Evolutionary conservation across 35 echinoderm and acorn worm species (phyloP).

Genomic region (Apostichopus parvimensis): DNA sequence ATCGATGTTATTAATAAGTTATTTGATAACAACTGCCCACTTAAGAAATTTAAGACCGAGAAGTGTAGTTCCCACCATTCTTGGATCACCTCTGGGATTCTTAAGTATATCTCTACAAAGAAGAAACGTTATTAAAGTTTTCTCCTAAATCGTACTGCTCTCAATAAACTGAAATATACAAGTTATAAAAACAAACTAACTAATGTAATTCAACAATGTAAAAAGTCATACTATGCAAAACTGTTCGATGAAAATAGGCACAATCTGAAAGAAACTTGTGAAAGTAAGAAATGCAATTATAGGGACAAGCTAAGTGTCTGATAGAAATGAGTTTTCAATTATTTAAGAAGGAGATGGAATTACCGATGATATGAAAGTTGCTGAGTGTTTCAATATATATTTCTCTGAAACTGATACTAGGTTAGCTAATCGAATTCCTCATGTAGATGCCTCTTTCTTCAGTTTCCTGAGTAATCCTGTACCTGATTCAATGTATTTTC

Average conservation of each 20-base stretch:
- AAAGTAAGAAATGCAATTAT: neutral
- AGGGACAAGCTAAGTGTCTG: too few relatives aligned
- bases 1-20: slow-evolving; percentile 9
- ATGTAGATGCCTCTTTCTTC: neutral
- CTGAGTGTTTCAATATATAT: neutral
- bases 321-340: neutral
- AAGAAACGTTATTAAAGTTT: neutral
- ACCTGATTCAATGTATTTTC: neutral
- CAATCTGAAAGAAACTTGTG: slow-evolving; percentile 19
- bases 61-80: neutral
- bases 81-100: neutral
- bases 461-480: neutral
- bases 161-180: neutral
- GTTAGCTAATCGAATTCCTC: neutral
- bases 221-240: neutral
- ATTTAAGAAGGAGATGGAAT: neutral
- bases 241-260: neutral
- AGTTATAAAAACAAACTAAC: neutral
- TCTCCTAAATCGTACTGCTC: neutral
- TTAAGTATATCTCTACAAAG: neutral
- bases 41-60: neutral
- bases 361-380: slow-evolving; percentile 21
- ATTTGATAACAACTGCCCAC: neutral
- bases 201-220: neutral
- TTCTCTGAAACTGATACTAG: neutral